Percentiles rank a stretch among this genome's conserved stretches.
Evolutionary conservation across 1,140 invertebrate genomes (phyloP).

Genomic region (Drosophila mauritiana): DNA sequence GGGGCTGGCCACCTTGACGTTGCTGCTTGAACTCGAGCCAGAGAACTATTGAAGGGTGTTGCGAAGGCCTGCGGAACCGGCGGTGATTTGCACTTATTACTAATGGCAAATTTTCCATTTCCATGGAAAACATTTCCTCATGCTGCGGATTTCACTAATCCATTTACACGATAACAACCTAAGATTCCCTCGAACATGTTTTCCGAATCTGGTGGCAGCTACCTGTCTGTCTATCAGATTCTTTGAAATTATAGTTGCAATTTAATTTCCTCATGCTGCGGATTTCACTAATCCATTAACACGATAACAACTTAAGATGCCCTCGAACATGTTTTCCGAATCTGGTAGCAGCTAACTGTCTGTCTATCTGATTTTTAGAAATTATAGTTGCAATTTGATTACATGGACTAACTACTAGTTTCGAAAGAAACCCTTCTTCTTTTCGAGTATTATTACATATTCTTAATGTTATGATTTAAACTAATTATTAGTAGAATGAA

Average conservation of each 20-base stretch:
- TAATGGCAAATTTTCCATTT: conserved; percentile 34
- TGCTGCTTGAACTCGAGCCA: conserved; percentile 78
- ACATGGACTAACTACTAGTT: too few relatives aligned
- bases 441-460: too few relatives aligned
- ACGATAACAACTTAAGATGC: conserved; percentile 31
- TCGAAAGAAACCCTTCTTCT: too few relatives aligned
- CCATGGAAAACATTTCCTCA: conserved; percentile 23
- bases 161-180: conserved; percentile 36
- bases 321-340: conserved; percentile 17
- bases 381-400: conserved; percentile 21
- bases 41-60: conserved; percentile 75
- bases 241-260: conserved; percentile 37
- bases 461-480: too few relatives aligned
- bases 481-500: too few relatives aligned
- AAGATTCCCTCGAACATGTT: conserved; percentile 20
- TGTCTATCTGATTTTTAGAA: conserved; percentile 21
- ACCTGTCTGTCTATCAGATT: conserved; percentile 13
- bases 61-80: conserved; percentile 54
- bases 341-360: conserved; percentile 24
- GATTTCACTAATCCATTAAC: conserved; percentile 15
- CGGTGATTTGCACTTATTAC: conserved; percentile 45
- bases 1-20: conserved; percentile 70
- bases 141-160: conserved; percentile 12
- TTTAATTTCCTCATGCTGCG: conserved; percentile 14
- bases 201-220: conserved; percentile 17